A percentile compares a stretch with the other conserved stretches of the same genome.
phyloP scores from a whole-genome alignment of 2,888 invertebrate species.

The Liodrosophila aerea region DNA sequence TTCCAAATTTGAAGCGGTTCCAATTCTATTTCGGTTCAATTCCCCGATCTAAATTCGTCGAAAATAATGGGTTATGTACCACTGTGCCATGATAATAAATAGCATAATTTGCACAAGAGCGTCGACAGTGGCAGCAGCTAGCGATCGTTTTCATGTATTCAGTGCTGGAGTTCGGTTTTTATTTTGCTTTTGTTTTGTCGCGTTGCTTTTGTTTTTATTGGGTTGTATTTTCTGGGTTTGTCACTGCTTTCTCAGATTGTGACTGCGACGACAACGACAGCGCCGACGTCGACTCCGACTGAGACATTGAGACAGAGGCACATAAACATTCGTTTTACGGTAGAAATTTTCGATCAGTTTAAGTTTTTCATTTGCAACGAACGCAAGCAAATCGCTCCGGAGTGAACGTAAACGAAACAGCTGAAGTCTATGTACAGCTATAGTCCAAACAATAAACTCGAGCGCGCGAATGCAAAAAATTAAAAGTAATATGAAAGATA shows the following conservation, averaged over 20 bases:
- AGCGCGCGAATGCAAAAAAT: constrained; percentile 44
- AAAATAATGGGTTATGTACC: constrained; percentile 5
- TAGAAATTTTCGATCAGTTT: constrained; percentile 82
- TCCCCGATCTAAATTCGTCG: too few relatives aligned
- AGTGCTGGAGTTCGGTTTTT: constrained; percentile 21
- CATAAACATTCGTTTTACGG: constrained; percentile 63
- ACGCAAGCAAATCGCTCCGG: constrained; percentile 69
- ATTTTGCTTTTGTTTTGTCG: not conserved
- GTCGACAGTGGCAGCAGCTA: constrained; percentile 40
- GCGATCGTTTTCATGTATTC: constrained; percentile 47
- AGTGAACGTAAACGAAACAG: constrained; percentile 59
- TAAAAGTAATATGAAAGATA: constrained; percentile 2
- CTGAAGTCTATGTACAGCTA: constrained; percentile 17
- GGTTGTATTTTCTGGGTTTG: constrained; percentile 32
- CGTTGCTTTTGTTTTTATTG: constrained; percentile 30
- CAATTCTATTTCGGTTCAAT: too few relatives aligned
- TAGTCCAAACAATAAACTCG: constrained; percentile 26
- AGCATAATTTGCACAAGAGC: constrained; percentile 68
- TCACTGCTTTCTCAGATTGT: constrained; percentile 47
- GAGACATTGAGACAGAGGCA: constrained; percentile 55
- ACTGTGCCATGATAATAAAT: constrained; percentile 55
- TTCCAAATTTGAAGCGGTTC: too few relatives aligned
- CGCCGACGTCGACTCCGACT: constrained; percentile 40
- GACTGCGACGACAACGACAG: constrained; percentile 5
- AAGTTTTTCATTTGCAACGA: constrained; percentile 82